Conservation (phyloP, 2,113 vertebrate genomes). For the Trematocara variabile region DNA sequence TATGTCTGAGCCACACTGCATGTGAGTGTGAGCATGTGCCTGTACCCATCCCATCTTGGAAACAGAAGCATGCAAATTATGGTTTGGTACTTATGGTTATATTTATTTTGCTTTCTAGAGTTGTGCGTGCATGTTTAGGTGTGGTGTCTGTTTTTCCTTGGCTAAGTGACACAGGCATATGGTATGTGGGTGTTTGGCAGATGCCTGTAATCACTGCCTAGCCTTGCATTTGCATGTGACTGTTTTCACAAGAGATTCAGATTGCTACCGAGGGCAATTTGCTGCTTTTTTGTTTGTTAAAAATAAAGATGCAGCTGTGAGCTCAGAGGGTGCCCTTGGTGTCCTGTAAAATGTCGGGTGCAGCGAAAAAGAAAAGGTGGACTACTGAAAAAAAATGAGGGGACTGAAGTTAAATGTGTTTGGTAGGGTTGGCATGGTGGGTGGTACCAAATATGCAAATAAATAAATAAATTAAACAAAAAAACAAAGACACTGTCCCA, state of each 20-base stretch:
- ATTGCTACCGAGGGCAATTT: slow-evolving; percentile 28
- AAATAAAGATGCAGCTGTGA: background rate
- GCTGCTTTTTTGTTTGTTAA: background rate
- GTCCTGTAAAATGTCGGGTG: slow-evolving; percentile 2
- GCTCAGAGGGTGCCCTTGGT: background rate
- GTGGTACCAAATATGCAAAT: background rate
- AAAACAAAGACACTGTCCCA: background rate
- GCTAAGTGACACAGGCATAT: slow-evolving; percentile 45
- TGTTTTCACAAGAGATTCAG: slow-evolving; percentile 43
- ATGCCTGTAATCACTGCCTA: slow-evolving; percentile 50
- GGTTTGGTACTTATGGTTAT: background rate
- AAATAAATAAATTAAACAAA: background rate
- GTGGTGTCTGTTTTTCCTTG: slow-evolving; percentile 20
- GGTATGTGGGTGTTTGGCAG: slow-evolving; percentile 65
- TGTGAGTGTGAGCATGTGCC: background rate
- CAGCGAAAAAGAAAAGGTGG: background rate
- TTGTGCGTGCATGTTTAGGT: slow-evolving; percentile 1
- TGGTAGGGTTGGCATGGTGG: background rate
- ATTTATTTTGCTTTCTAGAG: slow-evolving; percentile 6
- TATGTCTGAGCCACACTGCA: background rate
- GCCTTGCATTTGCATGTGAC: slow-evolving; percentile 42
- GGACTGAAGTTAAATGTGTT: background rate
- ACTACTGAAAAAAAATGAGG: background rate
- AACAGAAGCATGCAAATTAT: background rate
- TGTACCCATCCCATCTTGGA: background rate